These are phyloP conservation scores for Tipula vernalis DNA, from an alignment of 2,888 invertebrate genomes.

Conservation along the genomic window DNA sequence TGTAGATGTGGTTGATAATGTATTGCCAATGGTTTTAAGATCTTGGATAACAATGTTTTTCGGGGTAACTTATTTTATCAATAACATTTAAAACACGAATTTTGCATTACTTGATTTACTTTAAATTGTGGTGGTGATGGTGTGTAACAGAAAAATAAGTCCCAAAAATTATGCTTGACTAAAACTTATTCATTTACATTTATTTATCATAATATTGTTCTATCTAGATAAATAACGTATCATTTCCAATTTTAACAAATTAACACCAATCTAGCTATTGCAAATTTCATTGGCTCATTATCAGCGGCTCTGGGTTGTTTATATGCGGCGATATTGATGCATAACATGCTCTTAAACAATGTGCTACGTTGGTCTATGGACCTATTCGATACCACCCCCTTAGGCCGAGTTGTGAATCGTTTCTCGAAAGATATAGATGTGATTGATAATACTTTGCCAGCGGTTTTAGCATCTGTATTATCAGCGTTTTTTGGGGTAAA, in stretches of 20 bases:
- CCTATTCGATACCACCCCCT: constrained; percentile 67
- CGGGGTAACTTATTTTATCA: constrained; percentile 31
- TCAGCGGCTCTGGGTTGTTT: constrained; percentile 35
- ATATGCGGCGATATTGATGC: constrained; percentile 48
- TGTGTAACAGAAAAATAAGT: background rate
- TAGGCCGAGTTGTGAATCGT: constrained; percentile 59
- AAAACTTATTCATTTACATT: constrained; percentile 12
- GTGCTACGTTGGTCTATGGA: constrained; percentile 56
- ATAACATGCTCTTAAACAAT: constrained; percentile 44
- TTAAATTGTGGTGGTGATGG: background rate
- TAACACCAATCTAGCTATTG: constrained; percentile 23
- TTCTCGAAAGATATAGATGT: constrained; percentile 49
- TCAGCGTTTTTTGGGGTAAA: constrained; percentile 37
- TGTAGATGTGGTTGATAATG: constrained; percentile 44
- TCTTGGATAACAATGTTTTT: constrained; percentile 35
- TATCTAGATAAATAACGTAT: constrained; percentile 12
- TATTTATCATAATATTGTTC: background rate
- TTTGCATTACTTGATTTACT: background rate
- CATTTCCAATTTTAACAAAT: constrained; percentile 16
- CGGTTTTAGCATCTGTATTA: constrained; percentile 30
- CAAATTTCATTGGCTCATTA: constrained; percentile 32
- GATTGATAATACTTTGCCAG: constrained; percentile 42
- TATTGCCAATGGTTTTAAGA: constrained; percentile 34
- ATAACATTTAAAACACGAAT: background rate
- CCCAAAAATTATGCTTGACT: constrained; percentile 14